Base-by-base conservation (phyloP, 2,888 invertebrate genomes). In the Aphidius colemani region DNA sequence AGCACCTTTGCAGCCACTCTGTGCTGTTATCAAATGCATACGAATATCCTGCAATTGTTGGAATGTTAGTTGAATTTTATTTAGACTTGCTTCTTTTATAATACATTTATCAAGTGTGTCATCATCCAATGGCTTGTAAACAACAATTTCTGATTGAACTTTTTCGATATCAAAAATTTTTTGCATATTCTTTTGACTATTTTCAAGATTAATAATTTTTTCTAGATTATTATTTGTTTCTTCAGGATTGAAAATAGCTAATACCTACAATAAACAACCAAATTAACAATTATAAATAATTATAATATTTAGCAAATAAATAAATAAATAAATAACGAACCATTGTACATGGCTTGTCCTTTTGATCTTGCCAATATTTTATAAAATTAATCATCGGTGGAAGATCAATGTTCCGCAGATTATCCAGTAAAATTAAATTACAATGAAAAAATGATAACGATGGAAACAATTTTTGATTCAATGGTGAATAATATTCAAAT, bases 1-100 rank as follows among this genome's bases (percentile, higher is more conserved):
- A 39, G 78, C 80, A 46, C 80, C 77, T 58, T 82, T 82, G 49
- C 82, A 82, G 5, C 81, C 82, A 56, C 71, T 75, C 13, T 73
- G 70, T 3, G 70, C 59, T 4, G 8, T 40, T 8, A 74, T n/a
- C 11, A 81, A 69, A 59, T 68, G 67, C 7, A 68, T 53, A 30
- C 69, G 73, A 30, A 80, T 67, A 51, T 72, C 61, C 6, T 69
- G 50, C 7, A 78, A 58, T 46, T 78, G 68, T 7, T 65, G 48
- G 0, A 61, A 30, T 1, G 74, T 63, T n/a, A 81, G 68, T 7
- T 59, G 57, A 1, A 78, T 40, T 18, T 72, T 64, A 13, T 63
- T 71, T 39, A 71, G 59, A 5, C 61, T 61, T 0, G 76, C 77
- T 13, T 74, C 76, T 30, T 76, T 69, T 41, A 57, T 45, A 56